These are phyloP conservation scores for Papilio machaon DNA, from an alignment of 1,140 invertebrate genomes.

Conservation along the genomic window DNA sequence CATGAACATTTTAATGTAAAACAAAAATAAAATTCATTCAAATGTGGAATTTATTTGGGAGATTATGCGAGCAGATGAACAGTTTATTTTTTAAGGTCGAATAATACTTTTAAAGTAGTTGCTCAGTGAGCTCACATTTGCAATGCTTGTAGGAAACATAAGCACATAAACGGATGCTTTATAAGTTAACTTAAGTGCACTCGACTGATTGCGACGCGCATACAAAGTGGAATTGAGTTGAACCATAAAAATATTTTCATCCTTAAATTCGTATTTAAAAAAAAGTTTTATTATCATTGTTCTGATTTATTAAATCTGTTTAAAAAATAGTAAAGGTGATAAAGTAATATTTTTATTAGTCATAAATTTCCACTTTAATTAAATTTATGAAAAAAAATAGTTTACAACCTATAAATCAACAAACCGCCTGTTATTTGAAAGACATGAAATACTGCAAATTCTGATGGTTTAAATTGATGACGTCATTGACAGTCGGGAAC, in stretches of 20 bases:
- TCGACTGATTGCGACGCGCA: conserved; percentile 12
- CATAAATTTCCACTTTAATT: not conserved
- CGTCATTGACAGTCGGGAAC: conserved; percentile 10
- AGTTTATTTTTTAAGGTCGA: conserved; percentile 4
- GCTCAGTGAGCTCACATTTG: conserved; percentile 9
- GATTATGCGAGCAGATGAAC: not conserved
- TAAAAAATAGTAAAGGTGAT: not conserved
- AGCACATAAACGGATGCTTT: conserved; percentile 23
- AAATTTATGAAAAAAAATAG: not conserved
- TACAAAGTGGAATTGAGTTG: not conserved
- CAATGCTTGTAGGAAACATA: not conserved
- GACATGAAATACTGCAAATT: conserved; percentile 17
- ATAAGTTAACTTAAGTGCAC: conserved; percentile 26
- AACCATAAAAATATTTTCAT: conserved; percentile 10
- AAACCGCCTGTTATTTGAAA: conserved; percentile 15
- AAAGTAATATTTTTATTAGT: not conserved
- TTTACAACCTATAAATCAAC: not conserved
- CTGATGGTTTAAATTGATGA: conserved; percentile 20
- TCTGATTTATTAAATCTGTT: not conserved
- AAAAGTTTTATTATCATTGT: not conserved
- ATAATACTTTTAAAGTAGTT: conserved; percentile 21
- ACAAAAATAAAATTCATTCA: not conserved
- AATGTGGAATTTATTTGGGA: not conserved
- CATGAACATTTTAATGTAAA: no score
- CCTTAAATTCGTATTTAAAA: not conserved